A percentile compares a stretch with the other conserved stretches of the same genome.
phyloP scores from a whole-genome alignment of 64 coral and sea anemone genomes.

The Catalaphyllia jardinei region DNA sequence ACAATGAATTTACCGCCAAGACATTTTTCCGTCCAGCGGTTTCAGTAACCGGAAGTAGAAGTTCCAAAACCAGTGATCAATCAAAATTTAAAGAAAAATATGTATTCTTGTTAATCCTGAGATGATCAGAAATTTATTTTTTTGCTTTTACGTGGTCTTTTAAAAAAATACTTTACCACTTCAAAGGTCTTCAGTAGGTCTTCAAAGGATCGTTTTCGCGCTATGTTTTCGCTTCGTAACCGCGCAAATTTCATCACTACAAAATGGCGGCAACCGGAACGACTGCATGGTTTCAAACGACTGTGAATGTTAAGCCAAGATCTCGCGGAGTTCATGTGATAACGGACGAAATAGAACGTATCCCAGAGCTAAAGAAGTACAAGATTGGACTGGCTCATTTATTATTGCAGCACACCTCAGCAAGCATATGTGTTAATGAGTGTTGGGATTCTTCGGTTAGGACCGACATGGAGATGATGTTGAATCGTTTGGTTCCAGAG shows the following conservation, averaged over 20 bases:
- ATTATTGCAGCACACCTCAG: constrained; percentile 91
- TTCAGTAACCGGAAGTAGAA: background rate
- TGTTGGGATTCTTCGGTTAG: constrained; percentile 95
- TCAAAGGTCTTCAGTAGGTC: too few species aligned
- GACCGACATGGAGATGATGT: constrained; percentile 98
- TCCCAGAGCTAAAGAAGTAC: constrained; percentile 94
- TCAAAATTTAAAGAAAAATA: background rate
- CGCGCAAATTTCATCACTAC: background rate
- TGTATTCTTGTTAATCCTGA: background rate
- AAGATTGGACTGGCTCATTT: constrained; percentile 93
- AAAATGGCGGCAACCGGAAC: constrained; percentile 41
- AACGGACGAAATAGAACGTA: constrained; percentile 80
- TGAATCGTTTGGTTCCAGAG: constrained; percentile 90
- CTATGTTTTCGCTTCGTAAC: background rate
- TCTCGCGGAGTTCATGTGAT: constrained; percentile 90
- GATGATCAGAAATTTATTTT: background rate
- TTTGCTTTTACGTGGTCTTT: background rate
- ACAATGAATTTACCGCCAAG: background rate
- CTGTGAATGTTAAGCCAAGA: constrained; percentile 62
- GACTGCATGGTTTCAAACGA: constrained; percentile 80
- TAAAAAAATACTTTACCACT: background rate
- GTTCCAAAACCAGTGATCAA: background rate
- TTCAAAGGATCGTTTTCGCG: background rate
- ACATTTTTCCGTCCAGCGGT: constrained; percentile 30
- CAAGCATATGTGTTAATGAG: constrained; percentile 92